Percentiles rank a stretch among this genome's conserved stretches.
These are phyloP conservation scores for Bombus confusus DNA, from an alignment of 1,140 invertebrate species.

Conservation along the genomic window DNA sequence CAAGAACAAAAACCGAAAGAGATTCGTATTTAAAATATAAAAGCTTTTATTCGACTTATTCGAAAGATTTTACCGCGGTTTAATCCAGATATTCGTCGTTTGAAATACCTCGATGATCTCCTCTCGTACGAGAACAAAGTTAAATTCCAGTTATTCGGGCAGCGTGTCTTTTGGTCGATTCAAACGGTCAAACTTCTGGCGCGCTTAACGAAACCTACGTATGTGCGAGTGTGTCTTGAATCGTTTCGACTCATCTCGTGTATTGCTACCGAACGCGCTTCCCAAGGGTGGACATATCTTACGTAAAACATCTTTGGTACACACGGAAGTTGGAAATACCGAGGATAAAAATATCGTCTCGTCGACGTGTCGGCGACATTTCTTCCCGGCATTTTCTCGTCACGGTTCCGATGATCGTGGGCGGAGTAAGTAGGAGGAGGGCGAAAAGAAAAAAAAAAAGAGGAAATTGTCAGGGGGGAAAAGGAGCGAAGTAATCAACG, in stretches of 20 bases:
- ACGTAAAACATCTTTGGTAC: not conserved
- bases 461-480: slow-evolving; percentile 20
- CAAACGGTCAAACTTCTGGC: not conserved
- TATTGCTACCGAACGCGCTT: too few relatives aligned
- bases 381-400: slow-evolving; percentile 1
- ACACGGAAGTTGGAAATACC: slow-evolving; percentile 1
- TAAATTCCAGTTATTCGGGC: too few relatives aligned
- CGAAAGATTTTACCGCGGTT: not conserved
- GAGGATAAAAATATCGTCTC: slow-evolving; percentile 13
- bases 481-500: slow-evolving; percentile 64
- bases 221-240: too few relatives aligned
- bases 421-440: not conserved
- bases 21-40: not conserved
- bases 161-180: too few relatives aligned
- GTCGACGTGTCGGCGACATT: slow-evolving; percentile 19
- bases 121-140: too few relatives aligned
- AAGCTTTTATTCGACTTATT: too few relatives aligned
- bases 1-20: not conserved
- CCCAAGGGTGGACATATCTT: not conserved
- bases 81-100: not conserved
- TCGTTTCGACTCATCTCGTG: too few relatives aligned
- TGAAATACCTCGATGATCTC: too few relatives aligned
- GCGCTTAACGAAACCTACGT: too few relatives aligned
- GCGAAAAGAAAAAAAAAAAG: not conserved
- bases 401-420: not conserved